Evolutionary conservation across 2,797 vertebrate species (phyloP).

Genomic region (Takifugu ocellatus): DNA sequence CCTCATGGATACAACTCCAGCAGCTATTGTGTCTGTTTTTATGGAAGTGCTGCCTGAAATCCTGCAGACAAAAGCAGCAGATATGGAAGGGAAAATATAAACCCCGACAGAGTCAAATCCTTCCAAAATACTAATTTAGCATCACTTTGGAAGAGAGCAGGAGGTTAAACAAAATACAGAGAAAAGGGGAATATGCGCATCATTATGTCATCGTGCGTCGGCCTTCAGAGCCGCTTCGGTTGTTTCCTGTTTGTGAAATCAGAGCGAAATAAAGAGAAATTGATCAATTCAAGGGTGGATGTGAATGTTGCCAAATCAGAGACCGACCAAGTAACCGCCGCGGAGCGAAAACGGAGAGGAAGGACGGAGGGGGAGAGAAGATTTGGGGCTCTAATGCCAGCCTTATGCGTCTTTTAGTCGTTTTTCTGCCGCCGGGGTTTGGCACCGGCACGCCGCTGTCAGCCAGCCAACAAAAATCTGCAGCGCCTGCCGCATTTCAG

Average conservation of each 20-base stretch:
- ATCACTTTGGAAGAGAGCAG: slow-evolving; percentile 13
- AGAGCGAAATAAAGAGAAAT: slow-evolving; percentile 49
- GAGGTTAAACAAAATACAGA: slow-evolving; percentile 11
- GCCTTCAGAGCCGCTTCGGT: slow-evolving; percentile 34
- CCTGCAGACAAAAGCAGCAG: slow-evolving; percentile 65
- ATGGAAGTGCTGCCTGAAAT: slow-evolving; percentile 69
- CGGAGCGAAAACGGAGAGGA: slow-evolving; percentile 35
- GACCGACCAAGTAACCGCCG: too few relatives aligned
- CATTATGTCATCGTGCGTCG: background rate
- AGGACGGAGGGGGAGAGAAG: slow-evolving; percentile 57
- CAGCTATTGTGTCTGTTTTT: slow-evolving; percentile 70
- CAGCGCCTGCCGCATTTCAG: slow-evolving; percentile 91
- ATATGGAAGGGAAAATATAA: slow-evolving; percentile 41
- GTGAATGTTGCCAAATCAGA: background rate
- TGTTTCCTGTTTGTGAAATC: slow-evolving; percentile 26
- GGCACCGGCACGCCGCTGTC: slow-evolving; percentile 87
- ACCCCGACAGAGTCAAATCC: slow-evolving; percentile 42
- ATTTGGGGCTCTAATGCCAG: slow-evolving; percentile 87
- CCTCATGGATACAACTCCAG: slow-evolving; percentile 62
- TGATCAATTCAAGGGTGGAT: slow-evolving; percentile 51
- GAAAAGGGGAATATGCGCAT: slow-evolving; percentile 12
- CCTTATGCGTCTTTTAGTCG: slow-evolving; percentile 92
- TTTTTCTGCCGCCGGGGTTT: slow-evolving; percentile 93
- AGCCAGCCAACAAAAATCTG: slow-evolving; percentile 87
- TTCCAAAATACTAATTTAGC: slow-evolving; percentile 30